These are phyloP conservation scores for Neosalanx taihuensis DNA, from an alignment of 2,797 vertebrate genomes.

Conservation along the genomic window DNA sequence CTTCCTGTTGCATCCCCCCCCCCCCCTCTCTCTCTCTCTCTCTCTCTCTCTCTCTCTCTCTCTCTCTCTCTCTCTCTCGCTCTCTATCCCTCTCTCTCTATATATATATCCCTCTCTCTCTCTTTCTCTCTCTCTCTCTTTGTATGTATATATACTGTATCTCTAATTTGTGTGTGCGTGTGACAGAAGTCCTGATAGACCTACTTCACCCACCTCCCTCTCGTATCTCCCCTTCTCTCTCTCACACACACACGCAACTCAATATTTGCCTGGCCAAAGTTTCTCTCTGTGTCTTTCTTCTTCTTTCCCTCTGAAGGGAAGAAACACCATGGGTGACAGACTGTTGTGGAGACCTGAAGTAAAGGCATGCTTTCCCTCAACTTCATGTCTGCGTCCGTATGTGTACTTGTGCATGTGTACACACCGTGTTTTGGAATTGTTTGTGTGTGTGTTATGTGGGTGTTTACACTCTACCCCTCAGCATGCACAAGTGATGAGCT, in stretches of 20 bases:
- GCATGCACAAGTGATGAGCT: constrained; percentile 18
- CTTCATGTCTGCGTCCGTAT: not conserved
- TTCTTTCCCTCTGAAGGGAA: not conserved
- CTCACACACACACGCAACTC: too few relatives aligned
- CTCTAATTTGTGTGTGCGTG: too few relatives aligned
- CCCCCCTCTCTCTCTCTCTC: too few relatives aligned
- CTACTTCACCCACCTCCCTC: not conserved
- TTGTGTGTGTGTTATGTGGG: constrained; percentile 12
- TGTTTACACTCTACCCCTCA: not conserved
- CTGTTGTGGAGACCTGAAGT: not conserved
- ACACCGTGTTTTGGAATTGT: not conserved
- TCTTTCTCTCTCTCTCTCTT: too few relatives aligned
- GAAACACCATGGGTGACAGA: not conserved
- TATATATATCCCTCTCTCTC: too few relatives aligned
- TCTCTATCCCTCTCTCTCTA: too few relatives aligned
- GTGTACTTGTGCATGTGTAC: not conserved
- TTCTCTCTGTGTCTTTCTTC: not conserved
- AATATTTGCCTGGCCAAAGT: too few relatives aligned
- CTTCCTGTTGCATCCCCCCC: too few relatives aligned
- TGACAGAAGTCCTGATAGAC: not conserved
- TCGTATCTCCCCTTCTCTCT: too few relatives aligned
- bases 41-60: too few relatives aligned
- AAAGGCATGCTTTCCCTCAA: not conserved
- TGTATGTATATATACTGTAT: too few relatives aligned
- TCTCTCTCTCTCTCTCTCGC: too few relatives aligned